Conservation (phyloP, 1,140 invertebrate species). For the Branchinecta lynchi region DNA sequence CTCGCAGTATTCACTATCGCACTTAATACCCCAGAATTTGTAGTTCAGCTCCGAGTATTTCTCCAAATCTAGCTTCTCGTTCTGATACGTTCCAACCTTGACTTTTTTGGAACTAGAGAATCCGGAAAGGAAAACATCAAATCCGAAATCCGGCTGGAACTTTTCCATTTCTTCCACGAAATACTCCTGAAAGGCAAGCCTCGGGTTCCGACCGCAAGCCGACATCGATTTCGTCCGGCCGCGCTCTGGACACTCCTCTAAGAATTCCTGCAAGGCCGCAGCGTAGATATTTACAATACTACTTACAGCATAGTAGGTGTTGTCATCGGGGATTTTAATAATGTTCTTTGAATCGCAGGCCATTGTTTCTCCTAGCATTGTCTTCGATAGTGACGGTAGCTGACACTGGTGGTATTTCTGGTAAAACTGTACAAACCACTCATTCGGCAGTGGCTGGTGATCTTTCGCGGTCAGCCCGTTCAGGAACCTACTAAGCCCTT, state of each 20-base stretch:
- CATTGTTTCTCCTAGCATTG: not conserved
- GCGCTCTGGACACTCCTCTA: not conserved
- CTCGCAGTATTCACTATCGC: not conserved
- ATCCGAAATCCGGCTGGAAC: not conserved
- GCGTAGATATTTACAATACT: not conserved
- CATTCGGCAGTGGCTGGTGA: not conserved
- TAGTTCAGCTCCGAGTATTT: not conserved
- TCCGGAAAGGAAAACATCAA: not conserved
- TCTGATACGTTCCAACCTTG: not conserved
- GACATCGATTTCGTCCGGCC: not conserved
- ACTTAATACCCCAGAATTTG: constrained; percentile 3
- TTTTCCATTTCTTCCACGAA: not conserved
- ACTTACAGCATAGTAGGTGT: not conserved
- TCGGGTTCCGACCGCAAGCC: not conserved
- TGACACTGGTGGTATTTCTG: not conserved
- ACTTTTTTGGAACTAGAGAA: not conserved
- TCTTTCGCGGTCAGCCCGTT: not conserved
- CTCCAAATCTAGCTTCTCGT: not conserved
- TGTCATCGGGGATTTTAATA: not conserved
- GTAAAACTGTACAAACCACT: constrained; percentile 3
- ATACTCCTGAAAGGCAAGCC: not conserved
- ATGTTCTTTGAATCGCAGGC: not conserved
- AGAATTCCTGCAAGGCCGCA: not conserved
- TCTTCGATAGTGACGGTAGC: not conserved
- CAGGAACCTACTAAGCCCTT: not conserved